A percentile compares a stretch with the other conserved stretches of the same genome.
Conservation (phyloP, 2,113 vertebrate genomes). For the Lagenorhynchus albirostris region DNA sequence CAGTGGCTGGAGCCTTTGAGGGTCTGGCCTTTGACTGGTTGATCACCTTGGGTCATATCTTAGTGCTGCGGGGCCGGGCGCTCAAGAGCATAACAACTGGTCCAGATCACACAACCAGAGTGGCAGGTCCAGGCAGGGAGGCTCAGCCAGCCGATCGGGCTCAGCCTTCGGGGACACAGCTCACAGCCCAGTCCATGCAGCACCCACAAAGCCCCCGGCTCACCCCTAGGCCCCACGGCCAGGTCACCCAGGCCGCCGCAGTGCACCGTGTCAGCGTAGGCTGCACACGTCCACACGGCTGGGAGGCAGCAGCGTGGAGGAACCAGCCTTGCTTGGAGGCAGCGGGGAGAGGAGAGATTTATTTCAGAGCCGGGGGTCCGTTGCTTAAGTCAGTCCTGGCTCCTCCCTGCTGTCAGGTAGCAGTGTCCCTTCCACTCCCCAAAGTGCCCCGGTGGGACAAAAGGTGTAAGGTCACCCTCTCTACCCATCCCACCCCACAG, state of each 20-base stretch:
- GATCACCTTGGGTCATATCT: neutral
- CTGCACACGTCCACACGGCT: fast-evolving
- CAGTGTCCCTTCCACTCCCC: neutral
- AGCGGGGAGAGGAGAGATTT: fast-evolving
- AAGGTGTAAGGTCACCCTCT: fast-evolving
- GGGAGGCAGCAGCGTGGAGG: fast-evolving
- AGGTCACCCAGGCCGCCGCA: fast-evolving
- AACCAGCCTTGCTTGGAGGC: fast-evolving
- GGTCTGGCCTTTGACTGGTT: neutral
- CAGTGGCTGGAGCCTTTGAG: neutral
- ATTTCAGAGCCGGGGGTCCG: fast-evolving
- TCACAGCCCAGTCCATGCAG: fast-evolving
- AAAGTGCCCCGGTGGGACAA: neutral
- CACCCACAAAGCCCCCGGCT: fast-evolving
- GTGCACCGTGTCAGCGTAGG: fast-evolving
- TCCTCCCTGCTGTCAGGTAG: neutral
- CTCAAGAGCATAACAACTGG: no score
- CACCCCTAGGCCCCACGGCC: fast-evolving
- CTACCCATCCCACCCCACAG: fast-evolving
- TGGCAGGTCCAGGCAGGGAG: neutral
- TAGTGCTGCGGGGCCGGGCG: fast-evolving
- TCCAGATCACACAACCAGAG: no score
- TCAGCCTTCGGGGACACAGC: fast-evolving
- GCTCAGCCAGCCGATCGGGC: fast-evolving
- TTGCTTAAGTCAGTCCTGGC: fast-evolving